Conservation (phyloP, 2,797 vertebrate species). For the Esox lucius region DNA sequence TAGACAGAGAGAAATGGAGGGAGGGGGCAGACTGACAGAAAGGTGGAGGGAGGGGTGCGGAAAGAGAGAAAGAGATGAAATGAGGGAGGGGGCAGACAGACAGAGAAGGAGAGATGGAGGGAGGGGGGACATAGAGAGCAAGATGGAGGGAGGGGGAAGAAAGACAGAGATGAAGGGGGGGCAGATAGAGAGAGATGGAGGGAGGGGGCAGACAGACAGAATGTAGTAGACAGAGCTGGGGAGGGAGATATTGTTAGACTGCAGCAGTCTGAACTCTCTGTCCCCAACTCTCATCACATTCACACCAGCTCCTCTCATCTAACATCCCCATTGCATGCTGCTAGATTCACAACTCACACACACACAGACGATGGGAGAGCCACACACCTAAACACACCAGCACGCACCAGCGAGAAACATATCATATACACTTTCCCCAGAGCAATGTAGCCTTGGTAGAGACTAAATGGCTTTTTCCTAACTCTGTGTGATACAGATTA, state of each 20-base stretch:
- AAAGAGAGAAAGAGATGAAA: no score
- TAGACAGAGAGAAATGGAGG: no score
- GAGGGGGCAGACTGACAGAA: no score
- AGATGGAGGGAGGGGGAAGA: background rate
- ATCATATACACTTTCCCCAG: background rate
- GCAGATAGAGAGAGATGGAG: no score
- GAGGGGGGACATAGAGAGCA: no score
- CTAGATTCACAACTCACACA: conserved; percentile 11
- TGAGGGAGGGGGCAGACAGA: no score
- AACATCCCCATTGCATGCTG: background rate
- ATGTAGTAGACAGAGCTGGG: background rate
- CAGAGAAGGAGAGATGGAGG: no score
- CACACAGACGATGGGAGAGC: conserved; percentile 13
- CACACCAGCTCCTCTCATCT: conserved; percentile 57
- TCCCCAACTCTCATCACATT: conserved; percentile 67
- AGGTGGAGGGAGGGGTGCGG: no score
- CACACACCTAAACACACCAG: conserved; percentile 10
- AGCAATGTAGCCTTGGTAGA: background rate
- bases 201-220: no score
- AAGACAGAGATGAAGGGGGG: background rate
- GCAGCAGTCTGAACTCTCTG: conserved; percentile 62
- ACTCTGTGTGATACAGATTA: background rate
- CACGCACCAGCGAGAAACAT: background rate
- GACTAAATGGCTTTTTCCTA: background rate
- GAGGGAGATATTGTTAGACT: background rate